phyloP scores from a whole-genome alignment of 92 coral and sea anemone species.

The Epizoanthus stellaris region DNA sequence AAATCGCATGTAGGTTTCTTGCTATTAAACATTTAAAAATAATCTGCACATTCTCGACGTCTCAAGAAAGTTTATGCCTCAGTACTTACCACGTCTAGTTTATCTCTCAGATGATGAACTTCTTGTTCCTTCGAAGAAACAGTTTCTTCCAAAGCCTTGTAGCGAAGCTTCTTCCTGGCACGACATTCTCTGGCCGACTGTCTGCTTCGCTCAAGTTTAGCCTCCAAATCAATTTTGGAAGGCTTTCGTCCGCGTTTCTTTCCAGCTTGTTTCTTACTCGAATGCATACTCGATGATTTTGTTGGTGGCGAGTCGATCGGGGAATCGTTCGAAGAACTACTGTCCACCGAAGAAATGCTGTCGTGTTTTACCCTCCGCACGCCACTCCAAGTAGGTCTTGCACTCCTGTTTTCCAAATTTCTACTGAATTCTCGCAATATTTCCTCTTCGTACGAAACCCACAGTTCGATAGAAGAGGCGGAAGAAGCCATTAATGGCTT shows the following conservation, averaged over 20 bases:
- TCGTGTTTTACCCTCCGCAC: conserved; percentile 92
- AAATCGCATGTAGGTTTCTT: background rate
- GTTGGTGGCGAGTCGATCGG: conserved; percentile 83
- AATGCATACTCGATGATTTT: conserved; percentile 66
- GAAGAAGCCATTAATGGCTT: conserved; percentile 74
- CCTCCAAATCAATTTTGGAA: conserved; percentile 93
- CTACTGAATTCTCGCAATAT: conserved; percentile 60
- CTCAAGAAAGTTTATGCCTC: background rate
- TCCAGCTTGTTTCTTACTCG: conserved; percentile 72
- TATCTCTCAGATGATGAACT: conserved; percentile 87
- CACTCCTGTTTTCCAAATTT: conserved; percentile 44
- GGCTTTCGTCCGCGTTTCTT: conserved; percentile 96
- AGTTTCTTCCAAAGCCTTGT: conserved; percentile 87
- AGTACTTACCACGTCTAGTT: conserved; percentile 85
- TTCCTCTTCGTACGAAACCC: conserved; percentile 70
- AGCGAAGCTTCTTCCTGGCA: conserved; percentile 95
- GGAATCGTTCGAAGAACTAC: conserved; percentile 87
- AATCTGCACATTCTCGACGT: background rate
- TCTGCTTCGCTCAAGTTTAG: conserved; percentile 95
- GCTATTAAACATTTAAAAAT: background rate
- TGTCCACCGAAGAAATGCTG: conserved; percentile 95
- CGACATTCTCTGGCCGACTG: conserved; percentile 98
- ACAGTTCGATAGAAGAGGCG: conserved; percentile 48
- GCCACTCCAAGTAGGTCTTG: conserved; percentile 76
- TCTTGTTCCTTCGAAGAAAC: conserved; percentile 87